phyloP scores from a whole-genome alignment of 2,113 vertebrate genomes.

The Fregetta grallaria region DNA sequence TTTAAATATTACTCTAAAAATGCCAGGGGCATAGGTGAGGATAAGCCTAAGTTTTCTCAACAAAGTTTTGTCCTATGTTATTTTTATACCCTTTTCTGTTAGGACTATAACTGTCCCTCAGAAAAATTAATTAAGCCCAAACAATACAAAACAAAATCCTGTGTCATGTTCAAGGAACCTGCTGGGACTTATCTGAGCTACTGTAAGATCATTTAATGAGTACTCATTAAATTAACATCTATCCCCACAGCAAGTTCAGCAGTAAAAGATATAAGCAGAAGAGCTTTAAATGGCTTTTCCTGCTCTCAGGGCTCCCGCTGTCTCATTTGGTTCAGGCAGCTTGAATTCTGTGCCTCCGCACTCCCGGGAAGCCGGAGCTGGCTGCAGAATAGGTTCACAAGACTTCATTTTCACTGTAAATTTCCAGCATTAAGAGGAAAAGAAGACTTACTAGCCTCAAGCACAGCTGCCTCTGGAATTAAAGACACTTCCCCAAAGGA shows the following conservation, averaged over 20 bases:
- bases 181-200: slow-evolving; percentile 50
- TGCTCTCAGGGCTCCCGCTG: slow-evolving; percentile 36
- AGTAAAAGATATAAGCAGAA: slow-evolving; percentile 2
- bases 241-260: slow-evolving; percentile 42
- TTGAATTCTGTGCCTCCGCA: not conserved
- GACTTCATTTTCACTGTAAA: not conserved
- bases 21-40: not conserved
- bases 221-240: slow-evolving; percentile 64
- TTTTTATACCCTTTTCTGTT: not conserved
- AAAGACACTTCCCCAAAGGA: not conserved
- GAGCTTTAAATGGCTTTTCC: slow-evolving; percentile 54
- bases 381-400: not conserved
- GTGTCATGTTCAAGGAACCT: slow-evolving; percentile 37
- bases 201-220: slow-evolving; percentile 62
- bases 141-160: slow-evolving; percentile 50
- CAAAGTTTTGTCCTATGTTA: not conserved
- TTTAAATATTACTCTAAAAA: not conserved
- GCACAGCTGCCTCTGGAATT: not conserved
- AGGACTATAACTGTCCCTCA: not conserved
- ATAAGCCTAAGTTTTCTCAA: not conserved
- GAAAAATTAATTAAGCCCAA: slow-evolving; percentile 55
- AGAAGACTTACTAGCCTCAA: not conserved
- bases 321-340: slow-evolving; percentile 14
- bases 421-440: not conserved
- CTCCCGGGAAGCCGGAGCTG: not conserved